These are phyloP conservation scores for Callimico goeldii DNA, from an alignment of 2,797 vertebrate species.

Conservation along the genomic window DNA sequence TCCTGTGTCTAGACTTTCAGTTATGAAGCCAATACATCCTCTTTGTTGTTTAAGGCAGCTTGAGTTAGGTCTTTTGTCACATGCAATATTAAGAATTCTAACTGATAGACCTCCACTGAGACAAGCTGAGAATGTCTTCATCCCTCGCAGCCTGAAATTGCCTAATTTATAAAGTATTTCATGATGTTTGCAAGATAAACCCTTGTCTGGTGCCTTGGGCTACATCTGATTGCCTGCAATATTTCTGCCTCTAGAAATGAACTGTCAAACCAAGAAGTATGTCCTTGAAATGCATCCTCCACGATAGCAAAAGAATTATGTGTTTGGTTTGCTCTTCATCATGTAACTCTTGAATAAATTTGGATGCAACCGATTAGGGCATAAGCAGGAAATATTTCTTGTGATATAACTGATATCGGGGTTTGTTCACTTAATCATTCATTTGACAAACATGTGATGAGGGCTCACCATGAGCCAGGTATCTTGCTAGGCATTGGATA, in stretches of 20 bases:
- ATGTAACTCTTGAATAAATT: neutral
- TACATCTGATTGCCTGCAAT: neutral
- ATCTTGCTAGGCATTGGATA: neutral
- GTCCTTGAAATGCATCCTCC: neutral
- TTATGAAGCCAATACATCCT: slow-evolving; percentile 22
- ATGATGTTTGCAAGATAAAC: slow-evolving; percentile 45
- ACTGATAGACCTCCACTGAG: slow-evolving; percentile 49
- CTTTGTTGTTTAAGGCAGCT: neutral
- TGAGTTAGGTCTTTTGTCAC: neutral
- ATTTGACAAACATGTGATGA: neutral
- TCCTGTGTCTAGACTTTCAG: neutral
- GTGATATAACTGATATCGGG: neutral
- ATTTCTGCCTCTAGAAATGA: slow-evolving; percentile 45
- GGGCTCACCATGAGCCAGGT: neutral
- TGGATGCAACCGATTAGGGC: neutral
- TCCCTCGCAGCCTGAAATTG: slow-evolving; percentile 21
- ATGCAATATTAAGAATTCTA: neutral
- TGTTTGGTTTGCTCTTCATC: neutral
- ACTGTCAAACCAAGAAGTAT: slow-evolving; percentile 2
- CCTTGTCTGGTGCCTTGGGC: neutral
- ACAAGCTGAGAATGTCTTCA: slow-evolving; percentile 38
- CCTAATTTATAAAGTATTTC: slow-evolving; percentile 64
- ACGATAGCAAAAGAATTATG: neutral
- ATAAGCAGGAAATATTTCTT: neutral
- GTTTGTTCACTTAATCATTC: neutral